Conservation (phyloP, 64 coral and sea anemone species). For the Trachythela sp. region DNA sequence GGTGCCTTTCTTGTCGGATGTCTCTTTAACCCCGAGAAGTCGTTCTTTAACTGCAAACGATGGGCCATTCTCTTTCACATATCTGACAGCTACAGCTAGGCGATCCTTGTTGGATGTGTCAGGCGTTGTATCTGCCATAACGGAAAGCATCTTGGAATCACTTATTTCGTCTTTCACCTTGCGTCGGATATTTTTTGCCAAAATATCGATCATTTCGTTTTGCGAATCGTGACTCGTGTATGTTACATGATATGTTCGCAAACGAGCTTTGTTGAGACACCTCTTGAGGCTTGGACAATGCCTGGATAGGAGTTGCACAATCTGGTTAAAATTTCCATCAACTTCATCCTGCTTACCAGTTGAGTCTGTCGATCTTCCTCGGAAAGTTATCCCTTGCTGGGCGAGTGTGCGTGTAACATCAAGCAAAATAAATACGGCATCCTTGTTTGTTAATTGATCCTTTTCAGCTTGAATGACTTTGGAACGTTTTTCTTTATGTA, state of each 20-base stretch:
- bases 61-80: too few species aligned
- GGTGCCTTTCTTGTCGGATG: neutral
- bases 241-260: conserved; percentile 12
- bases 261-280: neutral
- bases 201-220: neutral
- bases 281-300: neutral
- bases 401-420: conserved; percentile 32
- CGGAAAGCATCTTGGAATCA: neutral
- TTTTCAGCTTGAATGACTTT: neutral
- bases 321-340: too few species aligned
- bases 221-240: neutral
- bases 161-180: conserved; percentile 1
- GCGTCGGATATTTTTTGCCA: neutral
- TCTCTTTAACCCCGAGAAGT: neutral
- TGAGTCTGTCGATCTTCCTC: neutral
- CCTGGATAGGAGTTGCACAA: too few species aligned
- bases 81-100: too few species aligned
- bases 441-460: neutral
- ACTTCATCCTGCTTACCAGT: neutral
- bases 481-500: neutral
- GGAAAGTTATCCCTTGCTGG: conserved; percentile 30
- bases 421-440: neutral
- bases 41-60: neutral
- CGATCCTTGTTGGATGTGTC: too few species aligned
- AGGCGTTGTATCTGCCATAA: too few species aligned